These are phyloP conservation scores for Chrysogorgia sp. DNA, from an alignment of 92 coral and sea anemone species.

Conservation along the genomic window DNA sequence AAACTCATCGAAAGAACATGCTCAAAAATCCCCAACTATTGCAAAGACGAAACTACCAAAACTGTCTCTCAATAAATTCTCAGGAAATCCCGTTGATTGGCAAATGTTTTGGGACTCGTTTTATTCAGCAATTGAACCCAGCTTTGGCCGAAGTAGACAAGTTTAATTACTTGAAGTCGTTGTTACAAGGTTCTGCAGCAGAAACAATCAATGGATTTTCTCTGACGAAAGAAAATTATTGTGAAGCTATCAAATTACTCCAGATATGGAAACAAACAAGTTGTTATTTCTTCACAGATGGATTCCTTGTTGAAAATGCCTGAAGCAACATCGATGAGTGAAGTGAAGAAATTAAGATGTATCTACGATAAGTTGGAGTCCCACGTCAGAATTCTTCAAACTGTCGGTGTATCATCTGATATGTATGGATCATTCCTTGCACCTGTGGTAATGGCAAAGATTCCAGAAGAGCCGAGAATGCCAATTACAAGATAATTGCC, in stretches of 20 bases:
- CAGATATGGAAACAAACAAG: slow-evolving; percentile 26
- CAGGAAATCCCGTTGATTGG: slow-evolving; percentile 51
- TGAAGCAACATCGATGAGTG: slow-evolving; percentile 23
- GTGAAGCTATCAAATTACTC: slow-evolving; percentile 31
- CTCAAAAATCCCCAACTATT: too few relatives aligned
- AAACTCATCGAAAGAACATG: too few relatives aligned
- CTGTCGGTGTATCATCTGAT: slow-evolving; percentile 27
- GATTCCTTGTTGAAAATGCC: slow-evolving; percentile 22
- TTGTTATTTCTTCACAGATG: slow-evolving; percentile 21
- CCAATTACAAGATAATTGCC: slow-evolving; percentile 38
- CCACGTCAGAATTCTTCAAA: slow-evolving; percentile 35
- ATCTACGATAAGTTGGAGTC: slow-evolving; percentile 35
- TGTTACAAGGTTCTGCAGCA: slow-evolving; percentile 43
- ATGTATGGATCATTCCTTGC: slow-evolving; percentile 48
- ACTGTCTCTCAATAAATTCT: slow-evolving; percentile 35
- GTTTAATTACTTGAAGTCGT: slow-evolving; percentile 25
- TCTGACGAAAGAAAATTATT: slow-evolving; percentile 28
- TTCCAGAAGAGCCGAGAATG: slow-evolving; percentile 35
- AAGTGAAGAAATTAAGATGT: slow-evolving; percentile 17
- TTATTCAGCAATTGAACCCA: slow-evolving; percentile 28
- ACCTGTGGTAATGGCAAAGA: slow-evolving; percentile 49
- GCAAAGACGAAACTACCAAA: slow-evolving; percentile 46
- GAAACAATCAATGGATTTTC: slow-evolving; percentile 46
- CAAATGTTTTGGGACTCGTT: slow-evolving; percentile 50
- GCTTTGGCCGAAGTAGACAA: slow-evolving; percentile 16